A percentile compares a stretch with the other conserved stretches of the same genome.
These are phyloP conservation scores for Oreochromis niloticus DNA, from an alignment of 2,113 vertebrate species.

Conservation along the genomic window DNA sequence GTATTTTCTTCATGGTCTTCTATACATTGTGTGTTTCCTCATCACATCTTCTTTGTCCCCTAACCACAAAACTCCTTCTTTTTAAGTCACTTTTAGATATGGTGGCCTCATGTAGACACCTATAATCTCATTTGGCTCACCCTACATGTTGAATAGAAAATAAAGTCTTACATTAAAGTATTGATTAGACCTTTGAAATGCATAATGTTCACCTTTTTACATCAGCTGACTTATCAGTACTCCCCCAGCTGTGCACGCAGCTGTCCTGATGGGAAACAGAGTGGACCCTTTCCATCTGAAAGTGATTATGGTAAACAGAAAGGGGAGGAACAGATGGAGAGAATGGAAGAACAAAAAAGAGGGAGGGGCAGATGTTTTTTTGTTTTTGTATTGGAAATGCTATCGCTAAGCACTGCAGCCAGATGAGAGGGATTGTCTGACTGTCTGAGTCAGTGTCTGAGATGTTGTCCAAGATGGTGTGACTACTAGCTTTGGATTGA, in stretches of 20 bases:
- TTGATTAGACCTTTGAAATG: background rate
- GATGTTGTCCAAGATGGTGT: slow-evolving; percentile 7
- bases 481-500: slow-evolving; percentile 7
- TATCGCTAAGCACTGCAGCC: slow-evolving; percentile 10
- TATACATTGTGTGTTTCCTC: background rate
- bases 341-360: background rate
- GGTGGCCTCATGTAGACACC: background rate
- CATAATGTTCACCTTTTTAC: background rate
- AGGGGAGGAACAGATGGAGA: background rate
- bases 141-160: background rate
- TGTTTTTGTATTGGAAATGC: background rate
- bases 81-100: background rate
- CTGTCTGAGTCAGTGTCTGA: slow-evolving; percentile 22
- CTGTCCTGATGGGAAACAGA: slow-evolving; percentile 10
- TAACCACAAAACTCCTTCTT: background rate
- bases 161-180: background rate
- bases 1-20: background rate
- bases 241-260: slow-evolving; percentile 8
- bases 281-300: slow-evolving; percentile 36
- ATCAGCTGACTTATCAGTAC: slow-evolving; percentile 7
- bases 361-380: background rate
- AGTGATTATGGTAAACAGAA: slow-evolving; percentile 42
- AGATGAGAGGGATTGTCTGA: slow-evolving; percentile 22
- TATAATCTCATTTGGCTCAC: background rate
- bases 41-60: background rate